phyloP scores from a whole-genome alignment of 2,797 vertebrate species.

The Chiroxiphia lanceolata region DNA sequence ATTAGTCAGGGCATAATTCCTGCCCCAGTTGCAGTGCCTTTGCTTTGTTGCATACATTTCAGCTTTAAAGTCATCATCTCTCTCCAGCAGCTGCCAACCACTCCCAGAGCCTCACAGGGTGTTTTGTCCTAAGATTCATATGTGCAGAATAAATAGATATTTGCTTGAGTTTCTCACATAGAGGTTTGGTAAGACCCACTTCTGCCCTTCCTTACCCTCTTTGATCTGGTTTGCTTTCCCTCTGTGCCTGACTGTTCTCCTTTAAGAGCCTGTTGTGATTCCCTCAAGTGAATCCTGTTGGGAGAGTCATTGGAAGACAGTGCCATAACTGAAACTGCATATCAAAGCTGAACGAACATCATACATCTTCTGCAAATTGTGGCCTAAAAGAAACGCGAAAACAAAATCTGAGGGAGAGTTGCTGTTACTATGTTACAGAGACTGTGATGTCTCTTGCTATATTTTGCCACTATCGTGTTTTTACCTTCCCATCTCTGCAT shows the following conservation, averaged over 20 bases:
- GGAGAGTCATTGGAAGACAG: not conserved
- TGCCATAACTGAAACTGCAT: not conserved
- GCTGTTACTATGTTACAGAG: not conserved
- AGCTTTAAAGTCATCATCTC: not conserved
- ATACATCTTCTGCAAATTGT: not conserved
- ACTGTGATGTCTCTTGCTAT: not conserved
- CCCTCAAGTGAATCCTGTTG: not conserved
- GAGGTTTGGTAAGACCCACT: not conserved
- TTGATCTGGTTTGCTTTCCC: not conserved
- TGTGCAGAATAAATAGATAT: not conserved
- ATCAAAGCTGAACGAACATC: not conserved
- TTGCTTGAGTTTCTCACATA: not conserved
- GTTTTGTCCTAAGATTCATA: not conserved
- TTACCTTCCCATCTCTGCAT: not conserved
- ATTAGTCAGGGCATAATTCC: not conserved
- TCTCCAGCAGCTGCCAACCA: not conserved
- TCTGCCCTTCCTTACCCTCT: not conserved
- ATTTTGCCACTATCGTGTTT: not conserved
- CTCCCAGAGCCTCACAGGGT: not conserved
- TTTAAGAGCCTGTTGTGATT: not conserved
- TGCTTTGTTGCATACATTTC: constrained; percentile 7
- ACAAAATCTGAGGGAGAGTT: not conserved
- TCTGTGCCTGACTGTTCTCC: not conserved
- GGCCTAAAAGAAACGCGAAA: not conserved
- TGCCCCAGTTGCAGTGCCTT: not conserved